Evolutionary conservation across 2,797 vertebrate species (phyloP), one percentile per base, ranked within the genome.

Genomic region (Leucoraja ocellata): DNA sequence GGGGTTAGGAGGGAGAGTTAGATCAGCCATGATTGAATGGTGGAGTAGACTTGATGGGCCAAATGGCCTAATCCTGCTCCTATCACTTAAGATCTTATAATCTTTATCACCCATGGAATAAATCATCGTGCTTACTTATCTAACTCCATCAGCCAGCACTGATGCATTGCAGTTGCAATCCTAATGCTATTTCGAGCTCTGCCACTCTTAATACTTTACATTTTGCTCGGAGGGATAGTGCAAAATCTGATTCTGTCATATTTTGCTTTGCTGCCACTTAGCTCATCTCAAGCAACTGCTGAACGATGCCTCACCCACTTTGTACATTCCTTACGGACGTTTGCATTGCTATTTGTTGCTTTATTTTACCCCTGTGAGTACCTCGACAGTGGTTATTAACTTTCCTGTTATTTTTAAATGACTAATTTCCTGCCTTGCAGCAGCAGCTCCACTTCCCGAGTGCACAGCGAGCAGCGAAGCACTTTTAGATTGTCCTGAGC

Each of bases 71-170:
- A 54, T 54, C 6, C 46, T 54, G 46, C 46, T 54, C 46, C 46
- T 54, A 54, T 54, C 46, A 54, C 46, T 54, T 54, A 54, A 54
- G 46, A 54, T 54, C 46, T 54, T 0, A 54, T 54, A 4, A 54
- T 54, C 4, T 88, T 88, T 88, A 36, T 68, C 16, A 36, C n/a
- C 61, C n/a, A 21, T 88, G 84, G 61, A 88, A 88, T 88, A 88
- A 88, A 88, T 88, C 84, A 88, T 7, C 68, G n/a, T 36, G n/a
- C 63, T 88, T 88, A 68, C 63, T 68, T 68, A 88, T 68, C 63
- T 68, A 36, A 68, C n/a, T 88, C 63, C 21, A 88, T 65, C 61
- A n/a, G n/a, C 61, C 36, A 6, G 6, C 6, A n/a, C 61, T 32
- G 84, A 88, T 88, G 84, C n/a, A 32, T 63, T 5, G 63, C 28